Base-by-base conservation (phyloP, 2,797 vertebrate species). In the Microctenopoma lineatum region DNA sequence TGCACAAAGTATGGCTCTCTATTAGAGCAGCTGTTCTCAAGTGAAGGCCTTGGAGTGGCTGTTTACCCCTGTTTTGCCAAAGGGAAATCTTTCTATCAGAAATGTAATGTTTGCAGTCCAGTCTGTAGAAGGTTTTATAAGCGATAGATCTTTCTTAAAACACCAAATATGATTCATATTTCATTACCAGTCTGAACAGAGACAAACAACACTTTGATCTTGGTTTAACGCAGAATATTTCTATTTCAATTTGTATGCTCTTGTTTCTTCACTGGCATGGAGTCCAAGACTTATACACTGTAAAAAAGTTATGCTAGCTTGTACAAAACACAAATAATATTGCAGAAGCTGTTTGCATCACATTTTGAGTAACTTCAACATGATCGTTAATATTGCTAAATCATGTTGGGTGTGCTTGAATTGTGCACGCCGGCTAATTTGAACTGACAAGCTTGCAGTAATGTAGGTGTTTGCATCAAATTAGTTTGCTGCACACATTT, bases 11-110 rank as follows among this genome's bases (percentile, higher is more conserved):
- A 1, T 2, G 56, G 71, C 74, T 84, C 64, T 66, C 29, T 36
- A 7, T 82, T 66, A 77, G 75, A 77, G 61, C 65, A 81, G 62
- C 54, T 51, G 69, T 78, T 80, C 71, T 70, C 75, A 59, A 64
- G 25, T 44, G 67, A 86, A 89, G 82, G 84, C 83, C 88, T 91
- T 88, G 76, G 84, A 90, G 88, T 88, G 87, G 80, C 89, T 90
- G 90, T 92, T 89, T 92, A 92, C 91, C 86, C 90, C 90, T 91
- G 80, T 92, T 90, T 94, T 93, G 89, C 90, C 87, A 92, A 94
- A 93, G 91, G 92, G 90, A 93, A 89, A 84, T 74, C 77, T 94
- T 93, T 94, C 82, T 92, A 92, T 86, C 65, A 46, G 72, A 85
- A 82, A 83, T 76, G 62, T 87, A 70, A 70, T 77, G 83, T 74